Conservation (phyloP, 2,113 vertebrate genomes). For the Numida meleagris region DNA sequence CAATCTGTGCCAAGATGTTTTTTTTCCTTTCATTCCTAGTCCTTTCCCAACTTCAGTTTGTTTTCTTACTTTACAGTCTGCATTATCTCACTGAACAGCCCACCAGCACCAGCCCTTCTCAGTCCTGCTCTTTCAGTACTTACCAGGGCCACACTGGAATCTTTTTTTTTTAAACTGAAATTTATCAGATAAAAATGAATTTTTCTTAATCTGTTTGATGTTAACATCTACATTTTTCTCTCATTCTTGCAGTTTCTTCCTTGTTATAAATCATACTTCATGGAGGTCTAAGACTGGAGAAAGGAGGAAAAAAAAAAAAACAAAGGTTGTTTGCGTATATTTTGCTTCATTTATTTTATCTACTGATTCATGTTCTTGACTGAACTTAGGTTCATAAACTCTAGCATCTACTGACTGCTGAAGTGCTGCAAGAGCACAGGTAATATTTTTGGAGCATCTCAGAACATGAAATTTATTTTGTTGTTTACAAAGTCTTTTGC, state of each 20-base stretch:
- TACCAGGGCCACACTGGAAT: background rate
- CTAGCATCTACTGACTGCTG: too few relatives aligned
- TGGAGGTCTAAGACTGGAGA: background rate
- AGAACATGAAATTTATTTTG: background rate
- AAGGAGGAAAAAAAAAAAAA: background rate
- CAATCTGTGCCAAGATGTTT: background rate
- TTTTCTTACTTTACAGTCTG: background rate
- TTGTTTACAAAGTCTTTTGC: background rate
- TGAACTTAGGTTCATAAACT: too few relatives aligned
- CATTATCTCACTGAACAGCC: background rate
- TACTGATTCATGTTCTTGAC: background rate
- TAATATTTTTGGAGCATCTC: background rate
- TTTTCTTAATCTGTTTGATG: background rate
- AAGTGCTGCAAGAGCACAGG: background rate
- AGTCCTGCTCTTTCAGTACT: background rate
- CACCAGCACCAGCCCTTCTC: rapidly evolving
- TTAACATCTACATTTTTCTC: background rate
- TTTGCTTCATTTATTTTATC: background rate
- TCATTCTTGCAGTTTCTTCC: background rate
- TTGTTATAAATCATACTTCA: background rate
- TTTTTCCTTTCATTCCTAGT: background rate
- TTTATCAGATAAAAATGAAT: background rate
- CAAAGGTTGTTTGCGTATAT: background rate
- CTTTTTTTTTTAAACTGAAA: background rate
- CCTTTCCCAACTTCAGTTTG: background rate